Evolutionary conservation across 1,140 invertebrate species (phyloP), one percentile per base, ranked within the genome.

Genomic region (Apocrypta bakeri): DNA sequence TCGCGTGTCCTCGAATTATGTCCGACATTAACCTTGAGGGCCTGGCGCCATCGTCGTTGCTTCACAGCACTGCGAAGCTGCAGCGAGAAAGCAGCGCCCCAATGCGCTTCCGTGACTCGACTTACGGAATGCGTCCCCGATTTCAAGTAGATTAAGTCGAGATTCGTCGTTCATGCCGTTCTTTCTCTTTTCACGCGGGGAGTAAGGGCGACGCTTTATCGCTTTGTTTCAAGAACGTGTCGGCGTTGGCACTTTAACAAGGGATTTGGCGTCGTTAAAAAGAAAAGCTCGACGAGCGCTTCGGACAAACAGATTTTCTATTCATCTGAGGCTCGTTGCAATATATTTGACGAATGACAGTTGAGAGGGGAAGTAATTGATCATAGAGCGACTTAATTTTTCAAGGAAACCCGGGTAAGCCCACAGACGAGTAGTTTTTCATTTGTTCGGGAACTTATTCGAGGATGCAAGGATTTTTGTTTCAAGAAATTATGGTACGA

Each of bases 1-100:
- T 37, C 64, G 21, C n/a, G 48, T 31, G 81, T 64, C 64, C 73
- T 82, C 42, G 61, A 81, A 81, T 81, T 75, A 68, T 68, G 72
- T 61, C 64, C 79, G 79, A 81, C 79, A 81, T 81, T 82, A 82
- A 82, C 73, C 80, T 77, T 72, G 73, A 31, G 33, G 3, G 33
- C 7, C 27, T 24, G 2, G 25, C 40, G 40, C 4, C 33, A 1
- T 9, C 33, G 2, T 9, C 7, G 48, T 6, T 56, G 48, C 40
- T 56, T 2, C 48, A 17, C 42, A 48, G 42, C 42, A 37, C 9
- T 37, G 33, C 33, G n/a, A n/a, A 37, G 33, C 14, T 4, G 40
- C 40, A 4, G 42, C 12, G 21, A 48, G 14, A 17, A 21, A 56
- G 48, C 48, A 56, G 7, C 48, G 48, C 48, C n/a, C 14, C 7